These are phyloP conservation scores for Bimastos eiseni DNA, from an alignment of 2,888 invertebrate genomes.

Conservation along the genomic window DNA sequence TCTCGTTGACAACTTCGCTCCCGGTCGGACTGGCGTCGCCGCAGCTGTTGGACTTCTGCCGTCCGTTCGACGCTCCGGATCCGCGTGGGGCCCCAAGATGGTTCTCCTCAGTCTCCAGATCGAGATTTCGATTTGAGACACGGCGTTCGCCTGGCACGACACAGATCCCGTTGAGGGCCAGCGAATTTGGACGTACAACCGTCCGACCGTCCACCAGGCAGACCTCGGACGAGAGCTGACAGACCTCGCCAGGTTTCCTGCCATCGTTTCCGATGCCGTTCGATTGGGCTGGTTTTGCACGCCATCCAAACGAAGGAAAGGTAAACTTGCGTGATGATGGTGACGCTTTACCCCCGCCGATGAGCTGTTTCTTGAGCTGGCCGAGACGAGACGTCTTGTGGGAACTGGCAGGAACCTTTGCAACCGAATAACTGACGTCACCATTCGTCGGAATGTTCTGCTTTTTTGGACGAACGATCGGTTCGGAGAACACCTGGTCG, in stretches of 20 bases:
- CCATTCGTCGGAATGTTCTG: slow-evolving; percentile 59
- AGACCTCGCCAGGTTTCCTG: not conserved
- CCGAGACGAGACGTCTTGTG: slow-evolving; percentile 36
- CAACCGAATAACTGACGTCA: slow-evolving; percentile 15
- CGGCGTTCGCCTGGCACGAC: not conserved
- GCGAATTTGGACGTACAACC: slow-evolving; percentile 41
- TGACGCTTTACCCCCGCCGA: not conserved
- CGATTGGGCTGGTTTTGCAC: not conserved
- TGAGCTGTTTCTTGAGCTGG: slow-evolving; percentile 31
- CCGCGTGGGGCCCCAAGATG: not conserved
- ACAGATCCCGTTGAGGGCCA: slow-evolving; percentile 30
- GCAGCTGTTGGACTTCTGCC: slow-evolving; percentile 14
- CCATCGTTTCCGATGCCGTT: not conserved
- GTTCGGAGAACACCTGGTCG: slow-evolving; percentile 37
- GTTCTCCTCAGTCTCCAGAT: slow-evolving; percentile 47
- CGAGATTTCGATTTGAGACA: slow-evolving; percentile 56
- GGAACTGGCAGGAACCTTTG: not conserved
- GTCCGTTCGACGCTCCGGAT: not conserved
- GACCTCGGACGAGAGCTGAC: slow-evolving; percentile 49
- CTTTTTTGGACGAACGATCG: slow-evolving; percentile 57
- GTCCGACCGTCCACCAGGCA: slow-evolving; percentile 49
- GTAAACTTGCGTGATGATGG: not conserved
- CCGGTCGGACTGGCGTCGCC: not conserved
- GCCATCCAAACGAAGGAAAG: not conserved
- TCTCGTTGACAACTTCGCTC: not conserved